Conservation (phyloP, 2,888 invertebrate species). For the Villa cingulata region DNA sequence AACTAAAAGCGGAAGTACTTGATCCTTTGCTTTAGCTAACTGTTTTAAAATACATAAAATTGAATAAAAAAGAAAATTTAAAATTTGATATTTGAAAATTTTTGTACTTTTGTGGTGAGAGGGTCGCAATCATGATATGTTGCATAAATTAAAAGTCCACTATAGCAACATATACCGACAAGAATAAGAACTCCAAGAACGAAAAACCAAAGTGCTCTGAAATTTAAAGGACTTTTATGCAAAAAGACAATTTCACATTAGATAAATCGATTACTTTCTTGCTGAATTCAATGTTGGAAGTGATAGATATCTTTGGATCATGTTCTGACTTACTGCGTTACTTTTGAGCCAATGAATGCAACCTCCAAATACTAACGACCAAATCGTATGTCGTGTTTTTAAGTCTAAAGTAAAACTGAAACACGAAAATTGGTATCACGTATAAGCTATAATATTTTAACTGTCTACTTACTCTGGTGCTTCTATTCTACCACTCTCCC, state of each 20-base stretch:
- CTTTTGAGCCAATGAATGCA: slow-evolving; percentile 58
- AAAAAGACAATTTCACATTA: neutral
- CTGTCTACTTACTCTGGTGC: slow-evolving; percentile 40
- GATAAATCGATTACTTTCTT: slow-evolving; percentile 35
- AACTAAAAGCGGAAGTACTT: slow-evolving; percentile 67
- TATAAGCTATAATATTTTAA: neutral
- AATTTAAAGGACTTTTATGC: slow-evolving; percentile 15
- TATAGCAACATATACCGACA: slow-evolving; percentile 65
- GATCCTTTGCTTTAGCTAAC: slow-evolving; percentile 59
- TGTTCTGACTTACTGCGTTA: slow-evolving; percentile 62
- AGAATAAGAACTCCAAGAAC: slow-evolving; percentile 62
- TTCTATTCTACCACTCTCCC: slow-evolving; percentile 47
- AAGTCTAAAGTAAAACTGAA: slow-evolving; percentile 51
- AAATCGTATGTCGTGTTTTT: slow-evolving; percentile 57
- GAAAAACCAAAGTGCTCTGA: slow-evolving; percentile 46
- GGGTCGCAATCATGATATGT: slow-evolving; percentile 78
- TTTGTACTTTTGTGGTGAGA: slow-evolving; percentile 47
- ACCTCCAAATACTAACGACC: slow-evolving; percentile 56
- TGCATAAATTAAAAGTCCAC: slow-evolving; percentile 76
- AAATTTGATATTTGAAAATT: neutral
- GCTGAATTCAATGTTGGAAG: slow-evolving; percentile 51
- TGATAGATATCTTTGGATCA: slow-evolving; percentile 64
- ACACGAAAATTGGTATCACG: neutral
- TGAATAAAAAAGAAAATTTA: neutral
- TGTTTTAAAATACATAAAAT: slow-evolving; percentile 20